Evolutionary conservation across 2,888 invertebrate genomes (phyloP).

Genomic region (Orthosia gothica): DNA sequence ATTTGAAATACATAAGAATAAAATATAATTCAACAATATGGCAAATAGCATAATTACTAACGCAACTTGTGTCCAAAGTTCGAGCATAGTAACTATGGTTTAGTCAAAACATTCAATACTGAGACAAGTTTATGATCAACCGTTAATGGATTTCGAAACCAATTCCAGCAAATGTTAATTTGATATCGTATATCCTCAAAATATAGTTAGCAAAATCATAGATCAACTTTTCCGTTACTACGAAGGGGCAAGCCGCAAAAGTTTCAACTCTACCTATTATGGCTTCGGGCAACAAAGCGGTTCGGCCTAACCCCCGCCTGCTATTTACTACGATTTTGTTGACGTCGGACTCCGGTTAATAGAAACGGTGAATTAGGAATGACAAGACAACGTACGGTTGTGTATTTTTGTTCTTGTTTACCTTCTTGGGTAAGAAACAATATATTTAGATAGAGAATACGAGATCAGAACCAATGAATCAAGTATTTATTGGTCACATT

Average conservation of each 20-base stretch:
- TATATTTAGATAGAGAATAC: not conserved
- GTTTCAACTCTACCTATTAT: conserved; percentile 70
- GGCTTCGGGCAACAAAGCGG: conserved; percentile 67
- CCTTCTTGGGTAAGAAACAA: not conserved
- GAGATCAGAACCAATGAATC: not conserved
- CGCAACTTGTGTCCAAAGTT: not conserved
- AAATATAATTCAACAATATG: conserved; percentile 1
- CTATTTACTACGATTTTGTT: conserved; percentile 69
- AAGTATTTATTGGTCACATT: not conserved
- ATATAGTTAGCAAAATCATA: conserved; percentile 57
- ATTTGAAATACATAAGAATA: not conserved
- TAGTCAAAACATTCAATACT: conserved; percentile 15
- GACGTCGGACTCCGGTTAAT: conserved; percentile 58
- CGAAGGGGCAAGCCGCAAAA: conserved; percentile 63
- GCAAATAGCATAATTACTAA: not conserved
- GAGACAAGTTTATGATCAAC: conserved; percentile 37
- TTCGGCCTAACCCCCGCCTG: conserved; percentile 57
- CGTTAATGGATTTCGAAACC: conserved; percentile 43
- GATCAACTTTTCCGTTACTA: conserved; percentile 59
- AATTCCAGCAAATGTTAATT: conserved; percentile 56
- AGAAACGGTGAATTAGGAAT: conserved; percentile 50
- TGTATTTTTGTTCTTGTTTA: conserved; percentile 39
- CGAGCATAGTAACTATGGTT: not conserved
- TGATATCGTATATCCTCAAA: conserved; percentile 53
- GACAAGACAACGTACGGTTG: conserved; percentile 43